These are phyloP conservation scores for Crematogaster levior DNA, from an alignment of 2,888 invertebrate species.

Conservation along the genomic window DNA sequence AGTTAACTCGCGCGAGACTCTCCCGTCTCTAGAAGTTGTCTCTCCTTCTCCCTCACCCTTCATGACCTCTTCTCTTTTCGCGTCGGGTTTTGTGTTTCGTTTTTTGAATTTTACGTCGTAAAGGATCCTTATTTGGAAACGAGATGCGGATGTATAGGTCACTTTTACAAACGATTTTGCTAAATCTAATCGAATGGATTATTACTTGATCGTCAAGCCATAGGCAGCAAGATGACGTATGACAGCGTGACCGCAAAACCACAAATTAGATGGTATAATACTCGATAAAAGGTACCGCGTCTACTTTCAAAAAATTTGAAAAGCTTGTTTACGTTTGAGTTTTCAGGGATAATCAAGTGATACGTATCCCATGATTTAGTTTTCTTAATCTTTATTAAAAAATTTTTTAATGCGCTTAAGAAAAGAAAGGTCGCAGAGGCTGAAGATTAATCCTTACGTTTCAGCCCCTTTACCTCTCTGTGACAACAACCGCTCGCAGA, in stretches of 20 bases:
- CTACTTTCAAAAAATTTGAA: background rate
- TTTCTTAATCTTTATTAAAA: background rate
- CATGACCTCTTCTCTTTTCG: background rate
- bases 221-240: background rate
- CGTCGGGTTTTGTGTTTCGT: background rate
- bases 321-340: background rate
- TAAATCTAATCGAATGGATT: constrained; percentile 1
- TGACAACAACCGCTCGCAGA: too few species aligned
- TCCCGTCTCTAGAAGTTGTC: constrained; percentile 17
- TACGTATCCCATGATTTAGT: background rate
- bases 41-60: constrained; percentile 15
- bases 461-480: too few species aligned
- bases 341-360: background rate
- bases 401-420: background rate
- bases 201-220: background rate
- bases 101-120: constrained; percentile 14
- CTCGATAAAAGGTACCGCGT: constrained; percentile 45
- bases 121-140: background rate
- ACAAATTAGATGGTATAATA: constrained; percentile 60
- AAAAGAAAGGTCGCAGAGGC: background rate
- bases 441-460: background rate
- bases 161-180: background rate
- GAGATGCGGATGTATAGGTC: background rate
- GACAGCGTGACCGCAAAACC: constrained; percentile 44
- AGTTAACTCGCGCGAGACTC: constrained; percentile 70